Percentiles rank a stretch among this genome's conserved stretches.
Conservation (phyloP, 2,797 vertebrate genomes). For the Crenichthys baileyi region DNA sequence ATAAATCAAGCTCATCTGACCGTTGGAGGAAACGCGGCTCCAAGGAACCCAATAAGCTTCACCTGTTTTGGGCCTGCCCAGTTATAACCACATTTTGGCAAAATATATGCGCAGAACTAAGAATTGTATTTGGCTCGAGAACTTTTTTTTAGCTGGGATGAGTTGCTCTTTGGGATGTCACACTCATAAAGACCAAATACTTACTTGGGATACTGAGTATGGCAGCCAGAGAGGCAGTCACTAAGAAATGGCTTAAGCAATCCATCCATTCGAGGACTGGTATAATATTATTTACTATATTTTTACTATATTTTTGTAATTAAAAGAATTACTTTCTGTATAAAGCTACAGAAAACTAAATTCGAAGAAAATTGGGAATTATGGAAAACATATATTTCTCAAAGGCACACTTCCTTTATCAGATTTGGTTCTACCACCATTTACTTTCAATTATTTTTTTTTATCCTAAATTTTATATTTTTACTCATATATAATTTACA, state of each 20-base stretch:
- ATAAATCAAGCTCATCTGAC: background rate
- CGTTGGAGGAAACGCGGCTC: background rate
- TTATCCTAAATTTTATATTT: too few species aligned
- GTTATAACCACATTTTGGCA: background rate
- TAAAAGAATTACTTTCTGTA: background rate
- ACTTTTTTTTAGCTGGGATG: background rate
- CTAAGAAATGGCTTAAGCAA: background rate
- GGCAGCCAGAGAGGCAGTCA: conserved; percentile 1
- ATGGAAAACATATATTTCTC: background rate
- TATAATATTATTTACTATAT: background rate
- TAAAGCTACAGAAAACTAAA: background rate
- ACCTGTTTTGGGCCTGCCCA: background rate
- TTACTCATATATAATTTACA: too few species aligned
- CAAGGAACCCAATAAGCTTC: background rate
- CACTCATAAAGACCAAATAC: background rate
- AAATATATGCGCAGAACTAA: background rate
- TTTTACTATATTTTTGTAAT: background rate
- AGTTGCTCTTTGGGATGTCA: background rate
- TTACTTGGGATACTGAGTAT: background rate
- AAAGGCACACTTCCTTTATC: background rate
- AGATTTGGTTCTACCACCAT: too few species aligned
- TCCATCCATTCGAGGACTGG: background rate
- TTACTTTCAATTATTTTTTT: too few species aligned
- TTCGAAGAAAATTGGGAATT: background rate
- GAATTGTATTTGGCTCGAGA: background rate